phyloP scores from a whole-genome alignment of 2,113 vertebrate genomes.

The Melanotaenia duboulayi region DNA sequence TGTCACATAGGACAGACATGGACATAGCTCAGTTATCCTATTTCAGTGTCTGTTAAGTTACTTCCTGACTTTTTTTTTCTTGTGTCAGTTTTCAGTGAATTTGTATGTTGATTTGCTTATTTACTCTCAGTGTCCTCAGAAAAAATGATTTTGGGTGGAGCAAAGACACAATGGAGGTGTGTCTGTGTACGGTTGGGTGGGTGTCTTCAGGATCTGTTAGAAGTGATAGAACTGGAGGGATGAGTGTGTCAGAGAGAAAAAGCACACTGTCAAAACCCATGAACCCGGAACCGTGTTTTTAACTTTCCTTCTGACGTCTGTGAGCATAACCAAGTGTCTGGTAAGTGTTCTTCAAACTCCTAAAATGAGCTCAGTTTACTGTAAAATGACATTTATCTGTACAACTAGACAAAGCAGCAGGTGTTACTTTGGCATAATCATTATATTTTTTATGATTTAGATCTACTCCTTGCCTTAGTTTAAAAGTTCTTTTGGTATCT shows the following conservation, averaged over 20 bases:
- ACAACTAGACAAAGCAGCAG: too few relatives aligned
- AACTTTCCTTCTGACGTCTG: background rate
- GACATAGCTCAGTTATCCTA: background rate
- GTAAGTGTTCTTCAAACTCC: conserved; percentile 39
- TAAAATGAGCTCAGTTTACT: background rate
- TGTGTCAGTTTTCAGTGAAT: background rate
- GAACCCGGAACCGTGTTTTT: background rate
- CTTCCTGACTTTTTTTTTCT: background rate
- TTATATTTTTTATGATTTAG: background rate
- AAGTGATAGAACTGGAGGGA: conserved; percentile 41
- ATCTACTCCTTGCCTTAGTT: background rate
- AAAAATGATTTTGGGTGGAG: conserved; percentile 1
- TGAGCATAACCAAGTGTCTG: background rate
- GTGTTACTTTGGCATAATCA: background rate
- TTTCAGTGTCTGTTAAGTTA: background rate
- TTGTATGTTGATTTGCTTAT: background rate
- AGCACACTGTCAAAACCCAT: background rate
- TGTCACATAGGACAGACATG: background rate
- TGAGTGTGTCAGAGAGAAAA: background rate
- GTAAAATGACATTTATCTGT: background rate
- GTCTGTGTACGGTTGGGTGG: background rate
- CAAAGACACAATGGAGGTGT: background rate
- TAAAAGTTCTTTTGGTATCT: background rate
- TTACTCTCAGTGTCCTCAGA: background rate
- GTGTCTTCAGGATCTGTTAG: conserved; percentile 1